Evolutionary conservation across 2,888 invertebrate genomes (phyloP).

Genomic region (Dryadula phaetusa): DNA sequence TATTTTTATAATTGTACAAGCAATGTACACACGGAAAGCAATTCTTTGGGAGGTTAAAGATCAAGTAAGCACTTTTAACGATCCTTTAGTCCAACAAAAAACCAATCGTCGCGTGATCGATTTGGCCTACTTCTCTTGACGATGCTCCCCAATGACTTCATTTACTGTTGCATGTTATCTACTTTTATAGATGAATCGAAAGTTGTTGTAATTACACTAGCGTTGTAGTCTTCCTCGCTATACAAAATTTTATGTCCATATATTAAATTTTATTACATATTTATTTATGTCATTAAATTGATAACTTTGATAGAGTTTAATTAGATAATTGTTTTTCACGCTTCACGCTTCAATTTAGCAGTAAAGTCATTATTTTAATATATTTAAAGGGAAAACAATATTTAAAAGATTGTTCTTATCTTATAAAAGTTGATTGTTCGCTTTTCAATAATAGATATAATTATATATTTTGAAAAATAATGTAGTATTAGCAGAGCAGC

Average conservation of each 20-base stretch:
- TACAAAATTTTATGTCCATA: neutral
- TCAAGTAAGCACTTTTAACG: conserved; percentile 41
- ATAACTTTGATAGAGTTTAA: no score
- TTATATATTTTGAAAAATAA: no score
- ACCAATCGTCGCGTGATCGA: conserved; percentile 58
- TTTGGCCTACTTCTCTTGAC: conserved; percentile 61
- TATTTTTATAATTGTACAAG: neutral
- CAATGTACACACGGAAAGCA: neutral
- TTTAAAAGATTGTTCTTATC: no score
- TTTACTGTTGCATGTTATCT: conserved; percentile 33
- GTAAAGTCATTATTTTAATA: no score
- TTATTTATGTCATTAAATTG: no score
- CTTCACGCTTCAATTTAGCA: no score
- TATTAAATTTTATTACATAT: neutral
- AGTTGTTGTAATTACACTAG: conserved; percentile 16
- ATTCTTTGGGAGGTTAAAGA: conserved; percentile 34
- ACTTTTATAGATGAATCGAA: conserved; percentile 16
- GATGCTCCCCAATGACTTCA: conserved; percentile 48
- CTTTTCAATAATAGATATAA: no score
- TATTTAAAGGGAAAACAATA: no score
- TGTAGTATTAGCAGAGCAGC: no score
- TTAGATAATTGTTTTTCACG: no score
- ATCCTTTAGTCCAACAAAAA: conserved; percentile 41
- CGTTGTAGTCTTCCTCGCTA: neutral
- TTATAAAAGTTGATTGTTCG: no score